phyloP scores from a whole-genome alignment of 2,113 vertebrate genomes.

The Eleginops maclovinus region DNA sequence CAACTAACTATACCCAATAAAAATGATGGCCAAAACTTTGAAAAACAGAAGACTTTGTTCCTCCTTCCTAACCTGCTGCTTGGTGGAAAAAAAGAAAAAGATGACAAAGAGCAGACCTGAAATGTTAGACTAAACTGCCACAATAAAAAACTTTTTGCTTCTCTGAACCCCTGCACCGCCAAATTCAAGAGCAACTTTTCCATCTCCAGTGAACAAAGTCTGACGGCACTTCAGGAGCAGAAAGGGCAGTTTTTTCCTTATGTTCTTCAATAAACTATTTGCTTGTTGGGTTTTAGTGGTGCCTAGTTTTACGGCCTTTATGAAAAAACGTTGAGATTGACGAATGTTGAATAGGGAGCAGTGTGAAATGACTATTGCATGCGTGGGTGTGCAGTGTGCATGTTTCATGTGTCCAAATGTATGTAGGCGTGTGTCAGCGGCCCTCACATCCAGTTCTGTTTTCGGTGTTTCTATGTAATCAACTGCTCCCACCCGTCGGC shows the following conservation, averaged over 20 bases:
- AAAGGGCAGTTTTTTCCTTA: constrained; percentile 31
- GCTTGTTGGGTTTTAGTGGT: constrained; percentile 20
- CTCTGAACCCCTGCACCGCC: neutral
- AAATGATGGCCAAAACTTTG: neutral
- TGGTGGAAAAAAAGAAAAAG: neutral
- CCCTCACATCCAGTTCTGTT: constrained; percentile 23
- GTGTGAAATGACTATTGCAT: neutral
- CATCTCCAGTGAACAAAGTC: neutral
- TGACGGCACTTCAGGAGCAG: constrained; percentile 31
- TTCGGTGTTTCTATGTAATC: constrained; percentile 30
- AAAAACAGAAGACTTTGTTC: neutral
- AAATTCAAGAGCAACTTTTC: constrained; percentile 22
- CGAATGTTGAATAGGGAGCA: constrained; percentile 4
- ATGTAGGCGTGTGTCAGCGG: constrained; percentile 19
- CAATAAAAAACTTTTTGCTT: constrained; percentile 14
- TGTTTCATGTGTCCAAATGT: neutral
- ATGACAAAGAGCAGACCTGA: constrained; percentile 1
- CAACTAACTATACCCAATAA: neutral
- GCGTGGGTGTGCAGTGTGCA: constrained; percentile 12
- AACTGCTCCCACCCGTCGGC: constrained; percentile 42
- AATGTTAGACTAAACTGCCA: constrained; percentile 18
- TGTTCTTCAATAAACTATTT: constrained; percentile 44
- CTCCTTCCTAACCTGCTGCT: neutral
- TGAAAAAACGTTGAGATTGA: constrained; percentile 2
- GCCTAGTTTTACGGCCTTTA: neutral